These are phyloP conservation scores for silkworm (Bombyx mori) DNA, from an alignment of 1,140 invertebrate species.

Conservation along the genomic window DNA sequence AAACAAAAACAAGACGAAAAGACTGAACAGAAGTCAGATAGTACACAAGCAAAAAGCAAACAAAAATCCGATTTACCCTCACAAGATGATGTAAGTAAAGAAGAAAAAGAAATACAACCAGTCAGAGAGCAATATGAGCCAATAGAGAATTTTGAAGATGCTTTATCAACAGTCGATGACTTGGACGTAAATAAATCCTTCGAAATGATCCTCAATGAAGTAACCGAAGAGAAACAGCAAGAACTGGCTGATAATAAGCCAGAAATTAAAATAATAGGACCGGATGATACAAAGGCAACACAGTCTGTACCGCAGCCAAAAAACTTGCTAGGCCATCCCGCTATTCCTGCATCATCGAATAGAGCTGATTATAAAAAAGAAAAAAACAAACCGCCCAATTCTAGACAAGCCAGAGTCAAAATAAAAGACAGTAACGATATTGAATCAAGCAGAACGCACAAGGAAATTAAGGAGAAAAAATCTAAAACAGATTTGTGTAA, in stretches of 20 bases:
- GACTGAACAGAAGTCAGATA: conserved; percentile 25
- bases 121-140: conserved; percentile 28
- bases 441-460: conserved; percentile 37
- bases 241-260: conserved; percentile 27
- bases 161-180: conserved; percentile 50
- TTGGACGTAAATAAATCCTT: conserved; percentile 54
- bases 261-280: conserved; percentile 49
- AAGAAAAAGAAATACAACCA: neutral
- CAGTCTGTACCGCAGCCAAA: conserved; percentile 60
- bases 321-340: conserved; percentile 69
- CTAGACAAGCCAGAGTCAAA: conserved; percentile 53
- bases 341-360: conserved; percentile 71
- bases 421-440: conserved; percentile 56
- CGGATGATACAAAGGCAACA: conserved; percentile 32
- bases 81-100: neutral
- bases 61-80: conserved; percentile 26
- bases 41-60: conserved; percentile 34
- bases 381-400: conserved; percentile 59
- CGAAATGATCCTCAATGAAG: conserved; percentile 53
- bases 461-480: conserved; percentile 31
- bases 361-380: conserved; percentile 69
- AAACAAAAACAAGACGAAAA: conserved; percentile 37
- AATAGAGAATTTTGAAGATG: conserved; percentile 63
- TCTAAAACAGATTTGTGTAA: conserved; percentile 25
- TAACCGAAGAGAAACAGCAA: conserved; percentile 12